Base-by-base conservation (phyloP, 2,888 invertebrate genomes). In the Tachina fera region DNA sequence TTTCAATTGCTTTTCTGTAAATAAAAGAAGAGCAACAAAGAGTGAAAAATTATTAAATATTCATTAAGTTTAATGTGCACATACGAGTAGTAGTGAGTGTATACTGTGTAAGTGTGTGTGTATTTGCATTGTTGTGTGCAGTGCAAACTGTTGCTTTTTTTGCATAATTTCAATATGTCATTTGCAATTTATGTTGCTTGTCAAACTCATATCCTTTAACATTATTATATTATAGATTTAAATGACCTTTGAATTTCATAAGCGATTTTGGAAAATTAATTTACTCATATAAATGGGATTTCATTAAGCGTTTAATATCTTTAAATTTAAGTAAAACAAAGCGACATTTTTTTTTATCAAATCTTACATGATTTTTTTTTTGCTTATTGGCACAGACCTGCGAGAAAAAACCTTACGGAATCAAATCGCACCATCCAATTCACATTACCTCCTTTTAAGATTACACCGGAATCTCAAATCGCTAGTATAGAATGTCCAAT, bases 1-100 rank as follows among this genome's bases (percentile, higher is more conserved):
- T 43, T 49, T 43, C 9, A 60, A 78, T 43, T 41, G 16, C 31
- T 61, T 70, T 70, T 43, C 79, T 79, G 79, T 39, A 71, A 79
- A 60, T 49, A 56, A 63, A 74, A 63, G 16, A 8, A 53, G 3
- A 74, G 49, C 19, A 49, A 75, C 22, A n/a, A 22, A 51, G 16
- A 39, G 13, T 41, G 16, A 58, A 14, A 41, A 31, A 39, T 16
- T 19, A 16, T 11, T 19, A 53, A 53, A 68, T 68, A 16, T 39
- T 53, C 53, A 49, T 10, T n/a, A 31, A 31, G 6, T 65, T 47
- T 5, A 47, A n/a, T 43, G 8, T 58, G 58, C 11, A 31, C 6
- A 31, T 31, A n/a, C n/a, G n/a, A n/a, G n/a, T n/a, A n/a, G n/a
- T n/a, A 31, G 31, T 31, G n/a, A 19, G 39, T 61, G 41, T 16